A percentile compares a stretch with the other conserved stretches of the same genome.
phyloP scores from a whole-genome alignment of 2,797 vertebrate species.

The Odontamblyopus rebecca region DNA sequence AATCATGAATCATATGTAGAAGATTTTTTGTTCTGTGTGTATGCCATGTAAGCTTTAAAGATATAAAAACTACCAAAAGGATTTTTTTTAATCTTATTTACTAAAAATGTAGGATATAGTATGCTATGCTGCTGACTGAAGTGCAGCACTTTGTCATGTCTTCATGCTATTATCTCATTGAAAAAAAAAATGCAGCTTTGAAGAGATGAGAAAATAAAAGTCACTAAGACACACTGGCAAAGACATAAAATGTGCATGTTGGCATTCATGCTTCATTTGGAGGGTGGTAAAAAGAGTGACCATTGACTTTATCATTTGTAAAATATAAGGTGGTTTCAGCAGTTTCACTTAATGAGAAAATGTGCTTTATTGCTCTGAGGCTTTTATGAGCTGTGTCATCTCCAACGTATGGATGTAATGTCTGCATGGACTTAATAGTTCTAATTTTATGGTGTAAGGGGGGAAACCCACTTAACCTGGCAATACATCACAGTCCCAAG shows the following conservation, averaged over 20 bases:
- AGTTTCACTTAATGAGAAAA: slow-evolving; percentile 77
- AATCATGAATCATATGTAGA: no score
- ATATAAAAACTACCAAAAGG: background rate
- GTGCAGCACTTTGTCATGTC: slow-evolving; percentile 34
- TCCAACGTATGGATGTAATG: slow-evolving; percentile 67
- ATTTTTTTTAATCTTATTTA: background rate
- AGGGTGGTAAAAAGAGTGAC: slow-evolving; percentile 61
- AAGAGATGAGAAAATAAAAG: slow-evolving; percentile 23
- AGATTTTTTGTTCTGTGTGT: no score
- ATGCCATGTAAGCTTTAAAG: background rate
- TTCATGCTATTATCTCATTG: slow-evolving; percentile 57
- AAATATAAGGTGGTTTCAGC: slow-evolving; percentile 77
- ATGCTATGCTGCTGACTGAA: slow-evolving; percentile 3
- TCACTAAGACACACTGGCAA: slow-evolving; percentile 35
- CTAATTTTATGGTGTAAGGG: slow-evolving; percentile 70
- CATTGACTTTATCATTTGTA: slow-evolving; percentile 78
- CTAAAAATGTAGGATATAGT: background rate
- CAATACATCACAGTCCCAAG: slow-evolving; percentile 62
- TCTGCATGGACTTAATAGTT: slow-evolving; percentile 73
- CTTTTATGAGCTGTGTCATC: slow-evolving; percentile 77
- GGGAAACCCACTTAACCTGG: slow-evolving; percentile 71
- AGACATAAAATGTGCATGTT: slow-evolving; percentile 47
- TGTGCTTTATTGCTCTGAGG: slow-evolving; percentile 71
- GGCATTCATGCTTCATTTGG: slow-evolving; percentile 59
- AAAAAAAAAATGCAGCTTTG: slow-evolving; percentile 51